phyloP scores from a whole-genome alignment of 2,888 invertebrate genomes.

The Leptopilina myrica region DNA sequence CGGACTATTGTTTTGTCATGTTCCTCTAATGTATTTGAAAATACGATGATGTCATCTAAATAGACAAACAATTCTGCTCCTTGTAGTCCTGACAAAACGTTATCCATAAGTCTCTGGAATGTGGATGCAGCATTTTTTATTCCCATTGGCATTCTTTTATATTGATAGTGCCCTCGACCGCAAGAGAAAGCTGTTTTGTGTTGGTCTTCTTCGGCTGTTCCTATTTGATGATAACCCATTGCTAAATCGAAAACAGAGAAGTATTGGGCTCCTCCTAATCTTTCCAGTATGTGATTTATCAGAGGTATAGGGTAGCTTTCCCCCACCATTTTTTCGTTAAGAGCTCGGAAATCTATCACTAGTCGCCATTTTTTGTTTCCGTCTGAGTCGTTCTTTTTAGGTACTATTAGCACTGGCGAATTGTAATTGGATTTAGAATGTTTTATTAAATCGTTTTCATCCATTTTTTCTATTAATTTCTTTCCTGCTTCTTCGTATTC shows the following conservation, averaged over 20 bases:
- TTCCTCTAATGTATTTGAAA: too few species aligned
- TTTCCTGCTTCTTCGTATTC: background rate
- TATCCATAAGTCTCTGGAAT: too few species aligned
- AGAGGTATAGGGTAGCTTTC: background rate
- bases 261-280: conserved; percentile 40
- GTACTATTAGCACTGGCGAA: background rate
- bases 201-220: background rate
- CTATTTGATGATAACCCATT: background rate
- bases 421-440: background rate
- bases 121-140: background rate
- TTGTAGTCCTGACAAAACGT: too few species aligned
- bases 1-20: too few species aligned
- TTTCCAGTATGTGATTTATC: background rate
- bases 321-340: conserved; percentile 1
- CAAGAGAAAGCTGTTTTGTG: background rate
- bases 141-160: conserved; percentile 10
- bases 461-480: background rate
- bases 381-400: too few species aligned
- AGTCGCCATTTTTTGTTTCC: too few species aligned
- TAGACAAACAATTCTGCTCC: too few species aligned
- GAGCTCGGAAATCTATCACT: background rate
- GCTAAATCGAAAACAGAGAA: background rate
- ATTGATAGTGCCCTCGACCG: conserved; percentile 10
- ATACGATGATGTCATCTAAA: too few species aligned
- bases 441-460: background rate